These are phyloP conservation scores for Branchellion lobata DNA, from an alignment of 2,888 invertebrate species.

Conservation along the genomic window DNA sequence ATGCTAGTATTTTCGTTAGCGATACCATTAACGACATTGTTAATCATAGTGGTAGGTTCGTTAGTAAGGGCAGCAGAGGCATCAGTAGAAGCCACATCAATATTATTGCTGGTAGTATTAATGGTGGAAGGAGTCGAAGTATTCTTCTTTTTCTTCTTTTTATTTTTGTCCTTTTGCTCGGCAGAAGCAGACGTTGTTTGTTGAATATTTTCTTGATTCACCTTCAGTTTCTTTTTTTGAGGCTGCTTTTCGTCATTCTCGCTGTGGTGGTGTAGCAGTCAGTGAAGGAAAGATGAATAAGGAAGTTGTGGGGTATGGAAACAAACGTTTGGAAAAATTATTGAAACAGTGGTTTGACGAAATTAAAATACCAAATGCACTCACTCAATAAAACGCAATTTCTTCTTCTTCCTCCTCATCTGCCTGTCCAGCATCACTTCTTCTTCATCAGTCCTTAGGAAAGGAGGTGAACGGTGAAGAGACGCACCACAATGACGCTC, in stretches of 20 bases:
- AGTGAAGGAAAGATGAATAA: too few relatives aligned
- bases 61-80: too few relatives aligned
- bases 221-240: conserved; percentile 1
- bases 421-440: conserved; percentile 78
- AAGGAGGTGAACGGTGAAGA: too few relatives aligned
- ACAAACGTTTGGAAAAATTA: not conserved
- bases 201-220: not conserved
- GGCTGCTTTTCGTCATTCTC: not conserved
- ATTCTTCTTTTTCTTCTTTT: conserved; percentile 5
- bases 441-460: conserved; percentile 69
- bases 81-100: too few relatives aligned
- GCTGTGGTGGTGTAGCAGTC: not conserved
- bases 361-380: not conserved
- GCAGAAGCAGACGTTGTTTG: not conserved
- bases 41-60: too few relatives aligned
- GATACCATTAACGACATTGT: too few relatives aligned
- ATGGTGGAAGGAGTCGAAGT: too few relatives aligned
- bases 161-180: not conserved
- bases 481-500: too few relatives aligned
- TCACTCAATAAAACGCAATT: conserved; percentile 57
- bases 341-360: not conserved
- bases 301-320: too few relatives aligned
- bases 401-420: conserved; percentile 72
- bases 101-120: too few relatives aligned
- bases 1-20: too few relatives aligned